Base-by-base conservation (phyloP, 2,113 vertebrate species). In the Sclerurus mexicanus region DNA sequence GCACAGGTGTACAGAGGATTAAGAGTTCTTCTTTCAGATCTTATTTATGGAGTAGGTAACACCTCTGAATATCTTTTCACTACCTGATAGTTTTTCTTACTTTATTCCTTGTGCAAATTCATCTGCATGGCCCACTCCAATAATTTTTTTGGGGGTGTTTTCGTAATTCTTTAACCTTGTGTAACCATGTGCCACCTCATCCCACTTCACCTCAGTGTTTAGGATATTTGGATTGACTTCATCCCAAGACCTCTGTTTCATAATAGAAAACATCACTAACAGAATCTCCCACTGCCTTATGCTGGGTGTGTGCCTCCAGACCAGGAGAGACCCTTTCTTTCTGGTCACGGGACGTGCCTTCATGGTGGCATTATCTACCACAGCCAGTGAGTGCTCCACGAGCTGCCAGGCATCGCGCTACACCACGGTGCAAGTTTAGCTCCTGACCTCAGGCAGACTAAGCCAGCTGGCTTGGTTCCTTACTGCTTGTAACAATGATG, bases 241-340 rank as follows among this genome's bases (percentile, higher is more conserved):
- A 8, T 24, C 75, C 69, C 52, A 47, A 69, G 40, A 72, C n/a
- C 20, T 50, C 20, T 23, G 10, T 25, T 77, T 66, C 31, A 5
- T 12, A 53, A 17, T 2, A 44, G 37, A 40, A 88, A 50, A n/a
- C 15, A 22, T 37, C 23, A 2, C 22, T 35, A n/a, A 33, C 24
- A 81, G n/a, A 56, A 59, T 12, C 6, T 62, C 39, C 17, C 11
- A 4, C 31, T 14, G 30, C 56, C 20, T 69, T 40, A 6, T 16
- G 7, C 55, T 82, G 55, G 35, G 33, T 2, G 0, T 2, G 2
- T 60, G 35, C 31, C 25, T 68, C 46, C 15, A 3, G 7, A 7
- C 30, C 33, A 64, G 46, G 15, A 28, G 24, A 83, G 20, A 42
- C 17, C 19, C 30, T 31, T 49, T 52, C 40, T 20, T 55, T 33